phyloP scores from a whole-genome alignment of 2,113 vertebrate species.

The Perca schrenkii region DNA sequence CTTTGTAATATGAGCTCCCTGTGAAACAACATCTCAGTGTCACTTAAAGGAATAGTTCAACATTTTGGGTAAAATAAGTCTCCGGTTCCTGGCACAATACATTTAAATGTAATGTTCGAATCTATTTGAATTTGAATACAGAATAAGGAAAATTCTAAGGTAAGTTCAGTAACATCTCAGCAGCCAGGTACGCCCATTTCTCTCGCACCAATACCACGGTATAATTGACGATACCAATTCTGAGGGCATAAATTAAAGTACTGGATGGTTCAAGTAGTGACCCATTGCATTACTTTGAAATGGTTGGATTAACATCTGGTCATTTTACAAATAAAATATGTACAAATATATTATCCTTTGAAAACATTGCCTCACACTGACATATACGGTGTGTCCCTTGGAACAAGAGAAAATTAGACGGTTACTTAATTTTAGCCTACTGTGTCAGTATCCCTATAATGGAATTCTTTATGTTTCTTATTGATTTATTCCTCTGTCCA shows the following conservation, averaged over 20 bases:
- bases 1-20: slow-evolving; percentile 15
- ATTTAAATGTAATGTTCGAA: slow-evolving; percentile 13
- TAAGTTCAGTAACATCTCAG: slow-evolving; percentile 9
- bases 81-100: not conserved
- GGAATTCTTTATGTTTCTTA: slow-evolving; percentile 52
- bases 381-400: not conserved
- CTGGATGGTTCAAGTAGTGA: not conserved
- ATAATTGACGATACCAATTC: not conserved
- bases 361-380: not conserved
- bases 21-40: slow-evolving; percentile 31
- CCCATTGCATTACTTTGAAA: not conserved
- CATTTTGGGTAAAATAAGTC: slow-evolving; percentile 2
- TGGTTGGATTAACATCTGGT: not conserved
- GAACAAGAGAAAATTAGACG: slow-evolving; percentile 2
- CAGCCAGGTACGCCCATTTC: not conserved
- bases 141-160: slow-evolving; percentile 4
- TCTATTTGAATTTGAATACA: slow-evolving; percentile 12
- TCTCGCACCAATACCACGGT: not conserved
- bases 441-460: slow-evolving; percentile 38
- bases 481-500: slow-evolving; percentile 52
- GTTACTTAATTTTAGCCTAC: slow-evolving; percentile 36
- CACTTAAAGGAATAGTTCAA: slow-evolving; percentile 11
- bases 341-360: not conserved
- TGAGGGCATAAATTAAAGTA: slow-evolving; percentile 1
- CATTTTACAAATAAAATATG: slow-evolving; percentile 1